phyloP scores from a whole-genome alignment of 92 coral and sea anemone genomes.

The Scolanthus callimorphus region DNA sequence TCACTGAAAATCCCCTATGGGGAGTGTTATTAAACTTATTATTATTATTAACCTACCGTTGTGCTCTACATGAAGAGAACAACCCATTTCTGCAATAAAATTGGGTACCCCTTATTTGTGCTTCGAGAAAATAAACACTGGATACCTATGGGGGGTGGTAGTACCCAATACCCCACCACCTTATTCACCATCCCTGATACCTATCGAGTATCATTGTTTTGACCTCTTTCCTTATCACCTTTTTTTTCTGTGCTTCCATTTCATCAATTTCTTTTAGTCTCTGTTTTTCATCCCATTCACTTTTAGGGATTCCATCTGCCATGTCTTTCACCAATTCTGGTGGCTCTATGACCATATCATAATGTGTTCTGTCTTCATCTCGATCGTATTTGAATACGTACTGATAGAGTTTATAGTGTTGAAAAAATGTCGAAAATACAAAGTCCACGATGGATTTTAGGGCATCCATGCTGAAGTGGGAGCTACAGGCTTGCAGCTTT shows the following conservation, averaged over 20 bases:
- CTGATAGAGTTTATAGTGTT: constrained; percentile 77
- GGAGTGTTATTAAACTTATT: too few relatives aligned
- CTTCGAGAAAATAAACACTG: too few relatives aligned
- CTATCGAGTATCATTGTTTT: too few relatives aligned
- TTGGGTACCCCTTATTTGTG: too few relatives aligned
- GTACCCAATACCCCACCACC: too few relatives aligned
- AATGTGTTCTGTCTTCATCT: constrained; percentile 36
- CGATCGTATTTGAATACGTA: constrained; percentile 73
- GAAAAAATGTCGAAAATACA: constrained; percentile 58
- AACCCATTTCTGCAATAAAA: too few relatives aligned
- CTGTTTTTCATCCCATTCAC: constrained; percentile 66
- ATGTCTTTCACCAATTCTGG: constrained; percentile 8
- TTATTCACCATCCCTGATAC: too few relatives aligned
- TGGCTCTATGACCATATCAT: constrained; percentile 47
- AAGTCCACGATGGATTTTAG: constrained; percentile 60
- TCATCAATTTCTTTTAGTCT: constrained; percentile 64
- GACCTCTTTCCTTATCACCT: too few relatives aligned
- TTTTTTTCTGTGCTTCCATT: constrained; percentile 44
- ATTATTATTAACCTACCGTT: too few relatives aligned
- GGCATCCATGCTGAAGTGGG: constrained; percentile 29
- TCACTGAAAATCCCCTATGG: too few relatives aligned
- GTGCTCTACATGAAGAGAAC: too few relatives aligned
- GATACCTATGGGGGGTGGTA: too few relatives aligned
- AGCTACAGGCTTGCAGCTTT: constrained; percentile 8
- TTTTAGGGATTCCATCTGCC: constrained; percentile 54